Percentiles rank a stretch among this genome's conserved stretches.
Evolutionary conservation across 1,140 invertebrate species (phyloP).

Genomic region (Aphaenogaster floridana): DNA sequence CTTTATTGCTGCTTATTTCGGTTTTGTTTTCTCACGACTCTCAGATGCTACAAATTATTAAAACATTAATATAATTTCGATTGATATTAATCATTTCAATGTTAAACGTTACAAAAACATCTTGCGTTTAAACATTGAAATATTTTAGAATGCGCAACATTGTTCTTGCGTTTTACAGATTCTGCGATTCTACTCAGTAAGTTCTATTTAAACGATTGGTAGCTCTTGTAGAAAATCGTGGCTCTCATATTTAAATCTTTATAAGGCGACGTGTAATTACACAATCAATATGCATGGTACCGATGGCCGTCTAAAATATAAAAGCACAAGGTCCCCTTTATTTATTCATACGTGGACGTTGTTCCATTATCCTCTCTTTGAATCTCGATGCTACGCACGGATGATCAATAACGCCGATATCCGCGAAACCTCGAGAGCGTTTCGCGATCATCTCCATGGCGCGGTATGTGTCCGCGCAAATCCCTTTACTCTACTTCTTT

Average conservation of each 20-base stretch:
- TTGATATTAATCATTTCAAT: not conserved
- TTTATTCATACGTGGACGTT: slow-evolving; percentile 12
- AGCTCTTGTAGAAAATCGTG: not conserved
- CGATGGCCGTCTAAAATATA: not conserved
- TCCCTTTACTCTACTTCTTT: slow-evolving; percentile 48
- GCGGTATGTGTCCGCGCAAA: slow-evolving; percentile 3
- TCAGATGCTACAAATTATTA: not conserved
- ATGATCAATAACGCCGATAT: slow-evolving; percentile 43
- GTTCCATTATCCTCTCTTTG: slow-evolving; percentile 38
- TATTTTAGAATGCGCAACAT: not conserved
- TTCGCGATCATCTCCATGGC: slow-evolving; percentile 15
- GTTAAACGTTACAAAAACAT: not conserved
- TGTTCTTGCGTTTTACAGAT: not conserved
- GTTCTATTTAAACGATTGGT: not conserved
- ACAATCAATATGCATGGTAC: not conserved
- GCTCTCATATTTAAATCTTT: not conserved
- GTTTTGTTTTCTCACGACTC: not conserved
- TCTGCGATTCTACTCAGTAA: not conserved
- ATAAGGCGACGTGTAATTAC: slow-evolving; percentile 10
- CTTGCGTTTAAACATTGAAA: not conserved
- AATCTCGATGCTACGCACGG: slow-evolving; percentile 21
- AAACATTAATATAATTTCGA: not conserved
- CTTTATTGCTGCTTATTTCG: not conserved
- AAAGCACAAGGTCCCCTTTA: not conserved
- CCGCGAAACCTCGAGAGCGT: slow-evolving; percentile 8